phyloP scores from a whole-genome alignment of 2,888 invertebrate genomes.

The Rhyacophila evoluta region DNA sequence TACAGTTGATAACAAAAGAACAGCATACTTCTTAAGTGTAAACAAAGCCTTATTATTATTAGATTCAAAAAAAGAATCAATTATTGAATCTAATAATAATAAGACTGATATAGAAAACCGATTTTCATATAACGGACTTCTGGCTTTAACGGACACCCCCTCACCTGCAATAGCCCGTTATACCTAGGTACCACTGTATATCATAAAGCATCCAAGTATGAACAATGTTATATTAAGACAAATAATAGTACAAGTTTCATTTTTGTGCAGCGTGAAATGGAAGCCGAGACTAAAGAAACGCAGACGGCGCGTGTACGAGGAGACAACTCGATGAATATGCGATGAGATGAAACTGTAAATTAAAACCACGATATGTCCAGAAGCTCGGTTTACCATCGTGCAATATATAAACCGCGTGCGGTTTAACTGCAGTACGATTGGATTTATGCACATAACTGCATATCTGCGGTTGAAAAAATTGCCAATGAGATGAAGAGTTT shows the following conservation, averaged over 20 bases:
- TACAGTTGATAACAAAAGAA: too few relatives aligned
- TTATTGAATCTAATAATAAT: too few relatives aligned
- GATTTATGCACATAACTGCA: constrained; percentile 9
- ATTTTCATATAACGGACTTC: too few relatives aligned
- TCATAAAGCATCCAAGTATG: too few relatives aligned
- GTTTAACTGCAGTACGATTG: constrained; percentile 3
- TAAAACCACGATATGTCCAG: constrained; percentile 14
- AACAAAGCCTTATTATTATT: too few relatives aligned
- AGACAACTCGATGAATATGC: constrained; percentile 29
- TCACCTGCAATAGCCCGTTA: too few relatives aligned
- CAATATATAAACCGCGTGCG: not conserved
- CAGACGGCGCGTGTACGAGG: not conserved
- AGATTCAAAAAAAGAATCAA: too few relatives aligned
- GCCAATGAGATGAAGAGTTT: not conserved
- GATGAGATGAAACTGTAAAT: constrained; percentile 34
- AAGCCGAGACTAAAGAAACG: not conserved
- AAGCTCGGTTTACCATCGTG: not conserved
- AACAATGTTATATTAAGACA: constrained; percentile 28
- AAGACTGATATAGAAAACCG: too few relatives aligned
- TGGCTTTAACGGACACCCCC: too few relatives aligned
- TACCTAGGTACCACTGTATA: too few relatives aligned
- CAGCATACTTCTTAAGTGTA: too few relatives aligned
- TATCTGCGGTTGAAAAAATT: constrained; percentile 6
- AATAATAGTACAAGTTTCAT: constrained; percentile 30
- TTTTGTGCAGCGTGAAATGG: constrained; percentile 17